Base-by-base conservation (phyloP, 2,888 invertebrate genomes). In the Ichneumoninae sp. region DNA sequence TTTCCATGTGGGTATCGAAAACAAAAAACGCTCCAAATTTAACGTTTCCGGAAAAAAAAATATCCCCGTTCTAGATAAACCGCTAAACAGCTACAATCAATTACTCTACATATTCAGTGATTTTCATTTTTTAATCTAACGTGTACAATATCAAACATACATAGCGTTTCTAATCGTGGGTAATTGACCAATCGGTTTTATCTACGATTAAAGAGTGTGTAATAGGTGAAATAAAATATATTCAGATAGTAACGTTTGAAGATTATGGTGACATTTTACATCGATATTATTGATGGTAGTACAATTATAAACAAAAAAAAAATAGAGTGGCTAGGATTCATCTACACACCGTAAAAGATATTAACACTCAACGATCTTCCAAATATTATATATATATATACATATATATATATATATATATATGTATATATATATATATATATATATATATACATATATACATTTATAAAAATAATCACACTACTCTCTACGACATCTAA, bases 401-500 rank as follows among this genome's bases (percentile, higher is more conserved):
- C 10, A 36, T 8, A 40, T 1, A 10, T 10, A 10, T 10, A 40
- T 1, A 40, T 40, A 0, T 10, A 8, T 40, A 40, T 2, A 40
- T 8, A 40, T 40, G n/a, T n/a, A n/a, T n/a, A n/a, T n/a, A n/a
- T n/a, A n/a, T n/a, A n/a, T n/a, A n/a, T n/a, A n/a, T n/a, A n/a
- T n/a, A n/a, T n/a, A n/a, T n/a, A n/a, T n/a, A n/a, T n/a, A n/a
- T n/a, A n/a, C n/a, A n/a, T n/a, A 40, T 40, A 40, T 40, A 8
- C 8, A 40, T 40, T 7, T 8, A 40, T 40, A 10, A 26, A 5
- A 44, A 52, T 36, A 60, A 69, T 57, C 26, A 60, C n/a, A 66
- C 83, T 86, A 81, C 76, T 70, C 33, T 81, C 83, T 83, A 81
- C 83, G 72, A 82, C 82, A 82, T 83, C 81, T 86, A 85, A 71